phyloP scores from a whole-genome alignment of 1,140 invertebrate species.

The Heliothis subflexa region DNA sequence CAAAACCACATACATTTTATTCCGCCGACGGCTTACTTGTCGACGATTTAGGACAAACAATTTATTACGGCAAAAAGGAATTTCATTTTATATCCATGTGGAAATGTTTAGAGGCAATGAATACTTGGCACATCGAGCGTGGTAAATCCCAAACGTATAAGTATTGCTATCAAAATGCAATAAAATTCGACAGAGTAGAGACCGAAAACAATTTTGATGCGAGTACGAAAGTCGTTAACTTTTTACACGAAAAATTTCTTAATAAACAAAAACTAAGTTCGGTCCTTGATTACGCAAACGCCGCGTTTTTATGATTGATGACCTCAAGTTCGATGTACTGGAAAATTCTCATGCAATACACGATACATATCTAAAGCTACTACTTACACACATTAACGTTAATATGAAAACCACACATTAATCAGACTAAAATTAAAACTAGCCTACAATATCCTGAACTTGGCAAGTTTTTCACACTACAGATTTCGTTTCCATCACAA shows the following conservation, averaged over 20 bases:
- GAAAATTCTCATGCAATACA: slow-evolving; percentile 22
- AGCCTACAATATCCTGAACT: neutral
- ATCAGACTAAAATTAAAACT: neutral
- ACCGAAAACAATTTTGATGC: slow-evolving; percentile 11
- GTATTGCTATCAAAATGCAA: slow-evolving; percentile 45
- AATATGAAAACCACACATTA: too few relatives aligned
- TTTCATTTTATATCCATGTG: neutral
- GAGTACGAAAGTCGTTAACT: slow-evolving; percentile 28
- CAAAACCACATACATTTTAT: slow-evolving; percentile 11
- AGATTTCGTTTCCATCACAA: neutral
- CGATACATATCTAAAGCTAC: neutral
- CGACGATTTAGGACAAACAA: slow-evolving; percentile 30
- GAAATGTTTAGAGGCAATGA: neutral
- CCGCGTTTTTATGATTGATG: slow-evolving; percentile 42
- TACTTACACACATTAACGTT: neutral
- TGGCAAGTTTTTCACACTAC: slow-evolving; percentile 3
- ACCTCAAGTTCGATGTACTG: slow-evolving; percentile 32
- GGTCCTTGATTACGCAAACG: slow-evolving; percentile 20
- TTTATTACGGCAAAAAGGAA: slow-evolving; percentile 14
- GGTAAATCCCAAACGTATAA: neutral
- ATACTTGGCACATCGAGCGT: slow-evolving; percentile 16
- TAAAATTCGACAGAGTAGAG: slow-evolving; percentile 24
- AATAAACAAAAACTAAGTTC: slow-evolving; percentile 38
- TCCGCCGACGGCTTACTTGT: neutral
- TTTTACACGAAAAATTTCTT: slow-evolving; percentile 36